Percentiles rank a stretch among this genome's conserved stretches.
Evolutionary conservation across 2,888 invertebrate genomes (phyloP).

Genomic region (Spodoptera picta): DNA sequence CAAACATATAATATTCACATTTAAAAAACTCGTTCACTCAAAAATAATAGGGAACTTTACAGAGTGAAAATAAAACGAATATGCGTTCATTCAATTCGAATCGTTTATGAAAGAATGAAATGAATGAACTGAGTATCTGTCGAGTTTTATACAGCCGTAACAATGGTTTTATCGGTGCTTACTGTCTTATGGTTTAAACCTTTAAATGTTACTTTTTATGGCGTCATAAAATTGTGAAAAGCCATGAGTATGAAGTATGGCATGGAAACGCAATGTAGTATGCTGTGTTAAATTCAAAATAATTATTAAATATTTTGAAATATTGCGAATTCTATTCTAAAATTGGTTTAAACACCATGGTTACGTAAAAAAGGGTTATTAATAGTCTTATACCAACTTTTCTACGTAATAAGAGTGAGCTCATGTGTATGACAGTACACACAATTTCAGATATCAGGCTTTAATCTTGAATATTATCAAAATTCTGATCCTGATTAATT

Average conservation of each 20-base stretch:
- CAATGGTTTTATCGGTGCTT: slow-evolving; percentile 56
- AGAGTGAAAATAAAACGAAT: slow-evolving; percentile 50
- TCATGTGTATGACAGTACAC: too few relatives aligned
- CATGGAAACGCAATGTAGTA: slow-evolving; percentile 13
- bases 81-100: slow-evolving; percentile 57
- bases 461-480: too few relatives aligned
- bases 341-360: too few relatives aligned
- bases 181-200: slow-evolving; percentile 55
- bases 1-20: background rate
- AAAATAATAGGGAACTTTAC: slow-evolving; percentile 44
- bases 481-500: too few relatives aligned
- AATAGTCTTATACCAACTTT: too few relatives aligned
- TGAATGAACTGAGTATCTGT: slow-evolving; percentile 54
- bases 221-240: slow-evolving; percentile 43
- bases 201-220: slow-evolving; percentile 53
- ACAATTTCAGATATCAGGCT: too few relatives aligned
- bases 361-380: too few relatives aligned
- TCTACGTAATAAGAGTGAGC: too few relatives aligned
- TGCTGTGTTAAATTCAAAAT: background rate
- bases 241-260: slow-evolving; percentile 27
- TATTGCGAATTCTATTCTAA: too few relatives aligned
- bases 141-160: slow-evolving; percentile 56
- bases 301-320: too few relatives aligned
- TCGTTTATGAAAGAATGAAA: slow-evolving; percentile 58
- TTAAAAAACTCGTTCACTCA: slow-evolving; percentile 24